Percentiles rank a stretch among this genome's conserved stretches.
Conservation (phyloP, 2,888 invertebrate genomes). For the Cylindroiulus punctatus region DNA sequence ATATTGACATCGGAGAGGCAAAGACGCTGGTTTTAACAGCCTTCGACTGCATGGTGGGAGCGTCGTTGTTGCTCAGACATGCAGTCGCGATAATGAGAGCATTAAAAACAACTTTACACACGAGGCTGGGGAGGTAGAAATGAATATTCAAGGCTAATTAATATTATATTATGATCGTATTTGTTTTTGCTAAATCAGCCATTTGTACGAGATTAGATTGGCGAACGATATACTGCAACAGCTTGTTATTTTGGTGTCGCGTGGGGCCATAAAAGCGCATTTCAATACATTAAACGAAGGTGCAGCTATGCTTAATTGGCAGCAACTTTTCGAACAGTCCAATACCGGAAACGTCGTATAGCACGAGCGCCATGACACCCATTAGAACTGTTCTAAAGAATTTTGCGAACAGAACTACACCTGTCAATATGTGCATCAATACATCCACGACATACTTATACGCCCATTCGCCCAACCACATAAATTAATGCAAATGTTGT, state of each 20-base stretch:
- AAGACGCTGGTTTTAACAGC: conserved; percentile 17
- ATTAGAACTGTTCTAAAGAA: neutral
- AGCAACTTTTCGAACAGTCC: neutral
- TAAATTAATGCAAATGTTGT: neutral
- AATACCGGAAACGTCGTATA: too few relatives aligned
- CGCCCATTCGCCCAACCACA: too few relatives aligned
- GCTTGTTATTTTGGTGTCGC: neutral
- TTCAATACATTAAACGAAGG: neutral
- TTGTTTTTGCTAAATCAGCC: conserved; percentile 45
- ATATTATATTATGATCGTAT: conserved; percentile 25
- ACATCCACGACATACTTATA: too few relatives aligned
- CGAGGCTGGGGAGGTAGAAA: conserved; percentile 16
- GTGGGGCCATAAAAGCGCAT: neutral
- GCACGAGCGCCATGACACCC: too few relatives aligned
- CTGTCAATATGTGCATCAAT: too few relatives aligned
- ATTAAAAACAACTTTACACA: conserved; percentile 47
- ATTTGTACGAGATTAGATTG: conserved; percentile 13
- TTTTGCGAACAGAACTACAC: neutral
- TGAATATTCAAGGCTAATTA: conserved; percentile 47
- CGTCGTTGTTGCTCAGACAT: neutral
- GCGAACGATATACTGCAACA: neutral
- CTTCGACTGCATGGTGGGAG: neutral
- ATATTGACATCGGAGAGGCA: conserved; percentile 11
- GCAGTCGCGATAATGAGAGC: conserved; percentile 32
- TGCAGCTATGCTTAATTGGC: too few relatives aligned